phyloP scores from a whole-genome alignment of 2,888 invertebrate species.

The Nomada hirtipes region DNA sequence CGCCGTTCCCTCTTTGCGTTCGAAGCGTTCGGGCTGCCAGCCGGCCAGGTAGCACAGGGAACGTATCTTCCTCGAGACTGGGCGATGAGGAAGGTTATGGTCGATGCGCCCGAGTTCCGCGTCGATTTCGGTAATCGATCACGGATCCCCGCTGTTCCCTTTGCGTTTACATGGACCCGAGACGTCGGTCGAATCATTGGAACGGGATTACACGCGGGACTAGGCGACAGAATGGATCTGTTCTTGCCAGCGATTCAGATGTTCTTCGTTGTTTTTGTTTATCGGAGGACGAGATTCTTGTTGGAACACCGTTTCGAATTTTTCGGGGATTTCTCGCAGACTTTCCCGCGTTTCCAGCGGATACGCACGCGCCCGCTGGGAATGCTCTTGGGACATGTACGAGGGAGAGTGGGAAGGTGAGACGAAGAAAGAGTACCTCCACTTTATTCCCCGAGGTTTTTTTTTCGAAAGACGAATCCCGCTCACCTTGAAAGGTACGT shows the following conservation, averaged over 20 bases:
- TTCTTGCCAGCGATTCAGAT: too few species aligned
- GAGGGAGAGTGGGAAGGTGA: conserved; percentile 30
- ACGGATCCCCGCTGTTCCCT: background rate
- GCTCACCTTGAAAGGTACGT: conserved; percentile 75
- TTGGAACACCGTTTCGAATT: background rate
- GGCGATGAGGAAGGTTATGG: conserved; percentile 52
- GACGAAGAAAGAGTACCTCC: conserved; percentile 60
- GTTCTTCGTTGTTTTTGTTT: too few species aligned
- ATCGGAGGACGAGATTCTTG: too few species aligned
- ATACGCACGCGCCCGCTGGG: conserved; percentile 7
- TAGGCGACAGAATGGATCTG: too few species aligned
- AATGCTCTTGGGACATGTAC: conserved; percentile 26
- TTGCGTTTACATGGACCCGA: too few species aligned
- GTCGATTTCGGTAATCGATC: conserved; percentile 8
- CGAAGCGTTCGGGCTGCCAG: conserved; percentile 25
- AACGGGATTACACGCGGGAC: too few species aligned
- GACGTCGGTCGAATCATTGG: too few species aligned
- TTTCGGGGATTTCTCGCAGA: background rate
- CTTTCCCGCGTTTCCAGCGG: conserved; percentile 36
- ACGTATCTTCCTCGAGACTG: conserved; percentile 6
- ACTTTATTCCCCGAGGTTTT: conserved; percentile 63
- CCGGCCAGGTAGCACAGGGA: background rate
- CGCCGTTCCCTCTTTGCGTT: background rate
- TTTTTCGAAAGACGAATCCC: conserved; percentile 72
- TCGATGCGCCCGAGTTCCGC: background rate